Evolutionary conservation across 2,888 invertebrate species (phyloP).

Genomic region (Eudiplozoon nipponicum): DNA sequence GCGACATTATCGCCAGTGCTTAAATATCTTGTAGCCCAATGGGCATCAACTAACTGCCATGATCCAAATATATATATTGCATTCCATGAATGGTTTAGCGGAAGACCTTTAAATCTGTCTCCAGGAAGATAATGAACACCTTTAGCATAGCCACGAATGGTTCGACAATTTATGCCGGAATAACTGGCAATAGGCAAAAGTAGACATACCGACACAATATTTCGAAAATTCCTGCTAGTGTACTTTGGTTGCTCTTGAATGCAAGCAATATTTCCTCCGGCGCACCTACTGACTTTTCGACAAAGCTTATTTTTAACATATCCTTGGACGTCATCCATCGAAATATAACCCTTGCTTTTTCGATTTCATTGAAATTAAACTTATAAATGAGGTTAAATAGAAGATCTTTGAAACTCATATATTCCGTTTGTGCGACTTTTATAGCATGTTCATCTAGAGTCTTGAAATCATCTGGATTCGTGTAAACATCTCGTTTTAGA

Average conservation of each 20-base stretch:
- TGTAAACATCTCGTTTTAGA: slow-evolving; percentile 26
- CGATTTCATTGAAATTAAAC: slow-evolving; percentile 23
- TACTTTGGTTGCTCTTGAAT: slow-evolving; percentile 26
- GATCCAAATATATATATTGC: slow-evolving; percentile 89
- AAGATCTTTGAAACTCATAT: slow-evolving; percentile 25
- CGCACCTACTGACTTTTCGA: slow-evolving; percentile 22
- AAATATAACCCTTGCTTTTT: slow-evolving; percentile 26
- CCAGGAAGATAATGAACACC: slow-evolving; percentile 92
- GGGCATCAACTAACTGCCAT: slow-evolving; percentile 94
- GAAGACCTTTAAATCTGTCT: slow-evolving; percentile 32
- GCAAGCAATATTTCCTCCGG: slow-evolving; percentile 25
- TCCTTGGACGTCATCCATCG: slow-evolving; percentile 28
- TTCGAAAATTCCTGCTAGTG: slow-evolving; percentile 26
- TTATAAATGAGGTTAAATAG: slow-evolving; percentile 26
- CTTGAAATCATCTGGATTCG: slow-evolving; percentile 23
- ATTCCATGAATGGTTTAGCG: slow-evolving; percentile 42
- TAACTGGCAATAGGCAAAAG: no score
- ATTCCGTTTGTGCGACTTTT: slow-evolving; percentile 25
- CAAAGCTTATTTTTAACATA: slow-evolving; percentile 26
- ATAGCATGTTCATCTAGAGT: slow-evolving; percentile 25
- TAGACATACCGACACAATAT: slow-evolving; percentile 25
- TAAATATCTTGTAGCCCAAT: slow-evolving; percentile 66
- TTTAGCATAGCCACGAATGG: slow-evolving; percentile 88
- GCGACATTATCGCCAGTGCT: slow-evolving; percentile 8
- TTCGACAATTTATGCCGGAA: slow-evolving; percentile 81